phyloP scores from a whole-genome alignment of 2,797 vertebrate genomes.

The Pipistrellus pygmaeus region DNA sequence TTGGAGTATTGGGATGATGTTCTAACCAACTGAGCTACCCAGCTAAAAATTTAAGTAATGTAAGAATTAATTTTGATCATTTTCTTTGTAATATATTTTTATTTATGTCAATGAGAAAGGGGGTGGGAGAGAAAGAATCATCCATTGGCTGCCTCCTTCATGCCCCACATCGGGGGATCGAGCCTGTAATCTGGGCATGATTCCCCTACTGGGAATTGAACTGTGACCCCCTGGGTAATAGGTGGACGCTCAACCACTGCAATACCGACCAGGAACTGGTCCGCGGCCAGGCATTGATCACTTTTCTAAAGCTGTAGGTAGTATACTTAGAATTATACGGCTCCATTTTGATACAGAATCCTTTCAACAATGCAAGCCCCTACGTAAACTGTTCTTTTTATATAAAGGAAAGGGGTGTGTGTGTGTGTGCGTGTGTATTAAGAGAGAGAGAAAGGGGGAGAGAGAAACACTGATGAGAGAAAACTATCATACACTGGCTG shows the following conservation, averaged over 20 bases:
- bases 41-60: background rate
- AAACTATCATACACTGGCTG: background rate
- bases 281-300: background rate
- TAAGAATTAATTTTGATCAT: slow-evolving; percentile 19
- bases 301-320: slow-evolving; percentile 38
- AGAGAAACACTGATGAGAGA: background rate
- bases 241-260: no score
- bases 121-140: no score
- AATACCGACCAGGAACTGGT: no score
- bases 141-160: no score
- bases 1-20: background rate
- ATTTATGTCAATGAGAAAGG: no score
- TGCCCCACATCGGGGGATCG: no score
- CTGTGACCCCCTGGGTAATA: no score
- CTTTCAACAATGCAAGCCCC: slow-evolving; percentile 32
- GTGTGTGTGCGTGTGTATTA: no score
- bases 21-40: background rate
- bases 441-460: background rate
- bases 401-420: slow-evolving; percentile 16
- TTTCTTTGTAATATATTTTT: background rate
- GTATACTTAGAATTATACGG: background rate
- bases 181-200: no score
- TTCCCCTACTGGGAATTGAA: no score
- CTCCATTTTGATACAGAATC: slow-evolving; percentile 33
- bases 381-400: slow-evolving; percentile 40